Evolutionary conservation across 1,140 invertebrate species (phyloP).

Genomic region (Anadara kagoshimensis): DNA sequence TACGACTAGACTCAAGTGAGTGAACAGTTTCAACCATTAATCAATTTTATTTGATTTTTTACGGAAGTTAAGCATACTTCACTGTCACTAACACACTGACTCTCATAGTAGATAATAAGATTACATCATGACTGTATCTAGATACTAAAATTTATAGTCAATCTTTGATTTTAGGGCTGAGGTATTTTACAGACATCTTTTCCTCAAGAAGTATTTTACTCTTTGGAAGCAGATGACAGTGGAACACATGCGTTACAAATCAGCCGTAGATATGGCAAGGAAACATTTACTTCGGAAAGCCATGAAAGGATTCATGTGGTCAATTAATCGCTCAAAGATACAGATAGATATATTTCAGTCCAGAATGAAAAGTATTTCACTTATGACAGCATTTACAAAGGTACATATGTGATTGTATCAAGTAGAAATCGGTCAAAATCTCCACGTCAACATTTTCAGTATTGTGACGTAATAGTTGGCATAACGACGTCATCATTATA

Average conservation of each 20-base stretch:
- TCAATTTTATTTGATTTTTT: too few relatives aligned
- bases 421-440: too few relatives aligned
- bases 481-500: too few relatives aligned
- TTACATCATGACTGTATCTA: neutral
- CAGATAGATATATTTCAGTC: constrained; percentile 47
- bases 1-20: too few relatives aligned
- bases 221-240: constrained; percentile 33
- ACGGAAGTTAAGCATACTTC: too few relatives aligned
- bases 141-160: neutral
- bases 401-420: constrained; percentile 30
- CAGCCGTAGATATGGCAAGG: constrained; percentile 33
- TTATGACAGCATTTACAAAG: constrained; percentile 39
- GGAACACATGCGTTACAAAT: constrained; percentile 20
- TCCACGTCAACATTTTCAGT: too few relatives aligned
- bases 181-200: constrained; percentile 36
- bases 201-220: constrained; percentile 32
- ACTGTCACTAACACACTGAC: too few relatives aligned
- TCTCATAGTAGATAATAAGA: neutral
- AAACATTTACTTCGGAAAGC: constrained; percentile 47
- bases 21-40: too few relatives aligned
- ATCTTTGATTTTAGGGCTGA: constrained; percentile 40
- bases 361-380: constrained; percentile 37
- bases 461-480: too few relatives aligned
- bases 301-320: constrained; percentile 55
- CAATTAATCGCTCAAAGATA: constrained; percentile 49